Conservation (phyloP, 1,140 invertebrate genomes). For the Parapsyche elsis region DNA sequence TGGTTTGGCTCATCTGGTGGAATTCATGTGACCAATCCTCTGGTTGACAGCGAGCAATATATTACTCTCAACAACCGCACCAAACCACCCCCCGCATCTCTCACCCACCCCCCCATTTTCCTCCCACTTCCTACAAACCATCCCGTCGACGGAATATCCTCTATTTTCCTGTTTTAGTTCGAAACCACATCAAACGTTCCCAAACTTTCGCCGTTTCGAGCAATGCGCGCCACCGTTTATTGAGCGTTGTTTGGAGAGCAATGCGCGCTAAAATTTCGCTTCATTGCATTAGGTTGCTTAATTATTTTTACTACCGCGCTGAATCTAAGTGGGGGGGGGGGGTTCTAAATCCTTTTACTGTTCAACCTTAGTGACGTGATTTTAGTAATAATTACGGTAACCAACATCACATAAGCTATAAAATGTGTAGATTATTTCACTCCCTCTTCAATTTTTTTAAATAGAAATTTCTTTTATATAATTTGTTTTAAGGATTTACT, state of each 20-base stretch:
- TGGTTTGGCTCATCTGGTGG: conserved; percentile 40
- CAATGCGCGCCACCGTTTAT: not conserved
- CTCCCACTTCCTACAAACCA: not conserved
- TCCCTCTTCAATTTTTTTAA: too few species aligned
- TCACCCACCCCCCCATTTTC: not conserved
- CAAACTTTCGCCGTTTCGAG: not conserved
- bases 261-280: not conserved
- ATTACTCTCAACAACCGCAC: conserved; percentile 26
- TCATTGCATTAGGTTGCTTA: not conserved
- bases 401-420: too few species aligned
- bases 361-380: too few species aligned
- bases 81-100: not conserved
- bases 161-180: not conserved
- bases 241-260: not conserved
- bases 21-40: conserved; percentile 47
- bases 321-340: too few species aligned
- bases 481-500: too few species aligned
- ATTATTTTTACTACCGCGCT: not conserved
- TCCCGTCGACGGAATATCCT: not conserved
- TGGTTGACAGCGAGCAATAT: conserved; percentile 45
- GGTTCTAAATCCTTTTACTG: too few species aligned
- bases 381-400: too few species aligned
- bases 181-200: not conserved
- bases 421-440: too few species aligned
- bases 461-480: too few species aligned